Percentiles rank a stretch among this genome's conserved stretches.
phyloP scores from a whole-genome alignment of 2,888 invertebrate genomes.

The Chymomyza fuscimana region DNA sequence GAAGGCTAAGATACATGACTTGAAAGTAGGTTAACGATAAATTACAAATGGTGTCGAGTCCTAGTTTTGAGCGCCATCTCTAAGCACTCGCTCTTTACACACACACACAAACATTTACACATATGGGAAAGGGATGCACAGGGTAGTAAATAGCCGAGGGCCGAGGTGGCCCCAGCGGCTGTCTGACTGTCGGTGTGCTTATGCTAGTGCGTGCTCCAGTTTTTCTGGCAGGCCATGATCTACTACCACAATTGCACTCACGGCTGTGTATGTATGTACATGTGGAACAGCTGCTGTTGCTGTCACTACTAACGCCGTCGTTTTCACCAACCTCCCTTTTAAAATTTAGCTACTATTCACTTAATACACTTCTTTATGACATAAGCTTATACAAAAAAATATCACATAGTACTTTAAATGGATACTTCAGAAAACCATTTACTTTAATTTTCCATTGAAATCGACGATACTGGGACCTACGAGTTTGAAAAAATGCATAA shows the following conservation, averaged over 20 bases:
- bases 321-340: not conserved
- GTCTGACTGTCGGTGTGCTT: slow-evolving; percentile 43
- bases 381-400: no score
- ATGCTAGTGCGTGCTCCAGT: slow-evolving; percentile 61
- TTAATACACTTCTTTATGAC: no score
- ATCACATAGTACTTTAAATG: no score
- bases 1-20: slow-evolving; percentile 23
- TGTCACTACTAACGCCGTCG: slow-evolving; percentile 2
- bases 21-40: slow-evolving; percentile 70
- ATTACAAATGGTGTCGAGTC: slow-evolving; percentile 67
- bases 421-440: no score
- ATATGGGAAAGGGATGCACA: slow-evolving; percentile 7
- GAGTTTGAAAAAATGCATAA: no score
- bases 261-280: not conserved
- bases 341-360: no score
- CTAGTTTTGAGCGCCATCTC: slow-evolving; percentile 58
- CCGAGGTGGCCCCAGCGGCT: not conserved
- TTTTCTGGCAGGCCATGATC: slow-evolving; percentile 67
- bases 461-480: no score
- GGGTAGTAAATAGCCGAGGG: not conserved
- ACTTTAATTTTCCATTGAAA: no score
- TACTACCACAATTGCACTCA: slow-evolving; percentile 61
- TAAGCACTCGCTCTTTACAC: slow-evolving; percentile 11
- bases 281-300: slow-evolving; percentile 17
- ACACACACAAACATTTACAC: slow-evolving; percentile 28